Evolutionary conservation across 1,140 invertebrate genomes (phyloP), one percentile per base, ranked within the genome.

Genomic region (Drosophila pallidifrons): DNA sequence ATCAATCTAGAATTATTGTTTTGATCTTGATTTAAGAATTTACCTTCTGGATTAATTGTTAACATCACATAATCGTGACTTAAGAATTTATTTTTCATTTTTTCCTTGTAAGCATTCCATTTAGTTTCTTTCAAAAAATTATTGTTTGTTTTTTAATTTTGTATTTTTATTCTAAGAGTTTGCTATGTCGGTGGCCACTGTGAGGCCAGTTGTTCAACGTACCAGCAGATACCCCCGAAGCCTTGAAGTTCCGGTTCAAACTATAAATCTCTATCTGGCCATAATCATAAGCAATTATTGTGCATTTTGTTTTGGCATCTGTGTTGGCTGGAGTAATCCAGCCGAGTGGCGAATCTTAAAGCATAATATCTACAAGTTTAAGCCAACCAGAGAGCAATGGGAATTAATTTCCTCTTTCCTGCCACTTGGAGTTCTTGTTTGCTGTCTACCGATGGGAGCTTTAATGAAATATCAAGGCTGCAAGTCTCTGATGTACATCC

Each of bases 391-490:
- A 3, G n/a, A 67, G 7, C 63, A 93, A 25, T 86, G 75, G 67
- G 30, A 38, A 3, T 49, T 30, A 7, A 38, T 77, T 0, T 49
- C 54, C n/a, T n/a, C 43, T 0, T 6, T 80, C 16, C 46, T 91
- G 32, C 67, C 79, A 0, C 2, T 89, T 5, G 79, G 63, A 93
- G 95, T 25, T 1, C 93, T 94, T 32, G 80, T 93, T 1, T 94
- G 94, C 30, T 95, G 95, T 43, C 91, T 96, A 1, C 93, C 95
- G 1, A 94, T 94, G 32, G 95, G 95, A 15, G 91, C 94, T n/a
- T 74, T 95, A 1, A 94, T 95, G 13, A 95, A 96, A 63, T 83
- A 93, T 7, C 92, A 95, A 28, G 96, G 97, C n/a, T 91, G 96
- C 35, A 96, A 95, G 87, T 81, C 81, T 5, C 93, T 95, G 0